Base-by-base conservation (phyloP, 2,113 vertebrate genomes). In the Sporophila hypoxantha region DNA sequence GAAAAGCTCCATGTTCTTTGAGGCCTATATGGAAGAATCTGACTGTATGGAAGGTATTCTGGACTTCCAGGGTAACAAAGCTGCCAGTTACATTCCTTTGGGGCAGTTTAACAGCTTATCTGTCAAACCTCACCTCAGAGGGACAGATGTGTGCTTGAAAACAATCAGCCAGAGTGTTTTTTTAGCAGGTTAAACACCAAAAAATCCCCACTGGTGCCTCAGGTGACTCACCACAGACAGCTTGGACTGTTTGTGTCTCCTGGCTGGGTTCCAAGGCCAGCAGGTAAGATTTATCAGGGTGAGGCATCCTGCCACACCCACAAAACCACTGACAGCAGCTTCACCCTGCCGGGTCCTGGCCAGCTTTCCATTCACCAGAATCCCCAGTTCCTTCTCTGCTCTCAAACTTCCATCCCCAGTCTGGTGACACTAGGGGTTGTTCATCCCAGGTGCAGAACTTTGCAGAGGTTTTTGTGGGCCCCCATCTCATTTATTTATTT, bases 241-340 rank as follows among this genome's bases (percentile, higher is more conserved):
- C 10, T 47, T 47, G 23, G 4, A 5, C 8, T 64, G 41, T 19
- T 41, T 41, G 23, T 30, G 1, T 25, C 30, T 41, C 23, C 69
- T 57, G 25, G 3, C 20, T 20, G 34, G 12, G 19, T 29, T 49
- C 34, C 50, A 20, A 18, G 13, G 41, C 42, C 34, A 34, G 41
- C 59, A 47, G 47, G 20, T 27, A 3, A 53, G 23, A 12, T 56
- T 64, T 47, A 17, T n/a, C 57, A 30, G 30, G 55, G 25, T 2
- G 6, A 80, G 32, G 32, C 37, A 61, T 62, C 47, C 37, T 53
- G 26, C 78, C 32, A 37, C 39, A 53, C 27, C n/a, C 47, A 23
- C 23, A 29, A 5, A 7, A 8, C 8, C 34, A 29, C 0, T 14
- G 30, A 11, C 16, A 59, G 20, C 42, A 57, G 1, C 17, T 26